Base-by-base conservation (phyloP, 2,797 vertebrate genomes). In the Mus spretus region DNA sequence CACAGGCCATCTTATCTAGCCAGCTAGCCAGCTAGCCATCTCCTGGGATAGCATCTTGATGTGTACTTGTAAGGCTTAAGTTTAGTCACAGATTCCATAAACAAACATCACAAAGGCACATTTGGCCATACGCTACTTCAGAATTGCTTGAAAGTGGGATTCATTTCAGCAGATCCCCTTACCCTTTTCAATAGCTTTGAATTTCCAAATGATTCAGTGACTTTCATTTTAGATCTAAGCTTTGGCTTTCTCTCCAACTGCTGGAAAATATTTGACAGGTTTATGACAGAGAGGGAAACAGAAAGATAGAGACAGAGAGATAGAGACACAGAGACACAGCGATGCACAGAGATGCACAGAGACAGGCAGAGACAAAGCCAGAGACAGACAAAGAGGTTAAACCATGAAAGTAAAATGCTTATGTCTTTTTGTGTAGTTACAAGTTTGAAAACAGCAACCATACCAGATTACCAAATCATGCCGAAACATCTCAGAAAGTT, bases 151-250 rank as follows among this genome's bases (percentile, higher is more conserved):
- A 93, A 17, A n/a, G 55, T 55, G 70, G 67, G 88, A 88, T 44
- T 77, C 28, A 93, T 93, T 57, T 92, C 47, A 11, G 2, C 11
- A 91, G 28, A 22, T 59, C 90, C 50, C 79, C 53, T 92, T 59
- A 44, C 19, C 1, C 6, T 85, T 92, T 84, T 72, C 95, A 77
- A 31, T 59, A 44, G 91, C 53, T 94, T 89, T 59, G 57, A 95
- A 85, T 90, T 89, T 93, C 74, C 85, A 93, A 88, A 78, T 81
- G 34, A 65, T 55, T 94, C 53, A 37, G 53, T 95, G 65, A 63
- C 31, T 96, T 92, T 31, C 81, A 81, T 77, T 93, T 89, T 87
- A 40, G 70, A 8, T 77, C 89, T 91, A 44, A 31, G 57, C 57
- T 89, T 63, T 90, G 81, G 26, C 55, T 72, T 93, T 93, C 57